These are phyloP conservation scores for Drosophila basisetae DNA, from an alignment of 2,888 invertebrate species.

Conservation along the genomic window DNA sequence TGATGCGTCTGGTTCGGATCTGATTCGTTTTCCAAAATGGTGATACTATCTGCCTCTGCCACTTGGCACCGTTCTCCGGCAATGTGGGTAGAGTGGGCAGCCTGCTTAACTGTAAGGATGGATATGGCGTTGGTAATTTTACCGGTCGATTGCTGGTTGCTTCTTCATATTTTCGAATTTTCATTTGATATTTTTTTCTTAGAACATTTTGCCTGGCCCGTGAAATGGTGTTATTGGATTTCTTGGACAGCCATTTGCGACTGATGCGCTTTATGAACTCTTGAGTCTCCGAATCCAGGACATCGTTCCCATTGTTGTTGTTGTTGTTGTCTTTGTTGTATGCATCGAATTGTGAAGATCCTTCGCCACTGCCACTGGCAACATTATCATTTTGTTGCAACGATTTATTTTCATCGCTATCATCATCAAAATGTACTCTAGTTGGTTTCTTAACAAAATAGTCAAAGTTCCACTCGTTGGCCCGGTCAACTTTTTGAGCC, in stretches of 20 bases:
- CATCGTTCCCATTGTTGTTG: conserved; percentile 3
- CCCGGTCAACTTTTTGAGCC: not conserved
- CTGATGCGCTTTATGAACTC: conserved; percentile 13
- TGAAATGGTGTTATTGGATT: not conserved
- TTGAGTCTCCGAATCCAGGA: conserved; percentile 9
- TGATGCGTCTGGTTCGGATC: conserved; percentile 72
- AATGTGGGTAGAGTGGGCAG: not conserved
- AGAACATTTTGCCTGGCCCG: not conserved
- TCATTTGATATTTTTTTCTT: conserved; percentile 4
- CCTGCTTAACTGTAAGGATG: conserved; percentile 5
- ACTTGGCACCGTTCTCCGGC: conserved; percentile 1
- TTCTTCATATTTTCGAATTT: conserved; percentile 1
- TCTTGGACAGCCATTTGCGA: conserved; percentile 3
- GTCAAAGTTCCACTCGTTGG: conserved; percentile 8
- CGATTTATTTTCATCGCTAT: conserved; percentile 7
- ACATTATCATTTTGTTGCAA: conserved; percentile 35
- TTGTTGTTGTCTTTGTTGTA: not conserved
- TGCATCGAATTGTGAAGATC: conserved; percentile 2
- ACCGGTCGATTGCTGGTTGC: not conserved
- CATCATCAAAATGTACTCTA: conserved; percentile 6
- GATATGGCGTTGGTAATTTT: conserved; percentile 10
- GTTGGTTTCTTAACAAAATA: conserved; percentile 5
- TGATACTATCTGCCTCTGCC: conserved; percentile 27
- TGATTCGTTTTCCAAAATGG: conserved; percentile 38
- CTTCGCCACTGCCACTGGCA: conserved; percentile 16